phyloP scores from a whole-genome alignment of 2,113 vertebrate genomes.

The Aptenodytes patagonicus region DNA sequence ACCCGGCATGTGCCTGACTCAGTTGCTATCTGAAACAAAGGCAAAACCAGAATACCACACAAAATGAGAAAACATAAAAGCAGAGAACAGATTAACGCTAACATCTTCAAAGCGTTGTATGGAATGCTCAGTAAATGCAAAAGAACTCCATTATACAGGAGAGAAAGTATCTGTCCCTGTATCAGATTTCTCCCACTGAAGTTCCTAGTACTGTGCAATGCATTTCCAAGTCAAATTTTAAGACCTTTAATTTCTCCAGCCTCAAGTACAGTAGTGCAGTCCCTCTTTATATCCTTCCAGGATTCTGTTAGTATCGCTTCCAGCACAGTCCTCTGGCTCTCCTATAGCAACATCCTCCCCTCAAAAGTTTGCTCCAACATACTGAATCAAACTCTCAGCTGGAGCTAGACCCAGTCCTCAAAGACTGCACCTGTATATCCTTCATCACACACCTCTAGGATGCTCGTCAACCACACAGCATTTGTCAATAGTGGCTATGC shows the following conservation, averaged over 20 bases:
- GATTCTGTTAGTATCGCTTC: background rate
- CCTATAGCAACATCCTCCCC: background rate
- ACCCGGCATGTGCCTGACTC: background rate
- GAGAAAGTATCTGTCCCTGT: background rate
- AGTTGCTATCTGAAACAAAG: background rate
- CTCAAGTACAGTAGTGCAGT: background rate
- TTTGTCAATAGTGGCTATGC: background rate
- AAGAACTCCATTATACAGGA: background rate
- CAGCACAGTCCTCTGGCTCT: background rate
- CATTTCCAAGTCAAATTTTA: constrained; percentile 12
- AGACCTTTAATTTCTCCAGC: background rate
- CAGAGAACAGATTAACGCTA: background rate
- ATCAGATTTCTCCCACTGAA: background rate
- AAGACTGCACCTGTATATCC: background rate
- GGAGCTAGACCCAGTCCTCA: background rate
- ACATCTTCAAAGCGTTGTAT: background rate
- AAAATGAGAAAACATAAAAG: background rate
- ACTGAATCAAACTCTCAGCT: background rate
- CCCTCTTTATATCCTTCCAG: background rate
- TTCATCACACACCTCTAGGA: background rate
- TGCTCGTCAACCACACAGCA: background rate
- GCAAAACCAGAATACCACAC: background rate
- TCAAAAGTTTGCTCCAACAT: background rate
- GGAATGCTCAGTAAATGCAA: background rate
- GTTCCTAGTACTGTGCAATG: background rate